A percentile compares a stretch with the other conserved stretches of the same genome.
Conservation (phyloP, 2,113 vertebrate genomes). For the Daubentonia madagascariensis region DNA sequence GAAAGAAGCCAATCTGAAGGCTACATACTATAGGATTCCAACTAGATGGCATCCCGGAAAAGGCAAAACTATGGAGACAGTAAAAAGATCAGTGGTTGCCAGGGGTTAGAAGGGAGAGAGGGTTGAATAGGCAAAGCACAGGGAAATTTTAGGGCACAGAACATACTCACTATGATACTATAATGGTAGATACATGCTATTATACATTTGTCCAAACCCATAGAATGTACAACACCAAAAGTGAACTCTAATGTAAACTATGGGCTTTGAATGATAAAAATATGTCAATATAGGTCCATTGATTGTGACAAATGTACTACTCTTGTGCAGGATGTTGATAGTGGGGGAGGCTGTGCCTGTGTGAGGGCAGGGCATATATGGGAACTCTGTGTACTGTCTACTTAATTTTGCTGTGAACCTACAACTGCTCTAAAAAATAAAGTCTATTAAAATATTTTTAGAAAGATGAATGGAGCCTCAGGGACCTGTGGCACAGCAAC, state of each 20-base stretch:
- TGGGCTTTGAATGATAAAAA: background rate
- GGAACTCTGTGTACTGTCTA: background rate
- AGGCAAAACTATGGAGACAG: background rate
- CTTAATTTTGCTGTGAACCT: background rate
- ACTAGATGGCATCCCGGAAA: background rate
- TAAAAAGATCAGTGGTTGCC: background rate
- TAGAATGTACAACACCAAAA: background rate
- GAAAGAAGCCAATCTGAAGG: background rate
- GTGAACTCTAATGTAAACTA: background rate
- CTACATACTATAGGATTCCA: background rate
- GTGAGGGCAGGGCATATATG: background rate
- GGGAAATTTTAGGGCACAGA: background rate
- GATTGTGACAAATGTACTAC: background rate
- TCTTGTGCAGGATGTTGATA: background rate
- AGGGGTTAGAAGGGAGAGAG: background rate
- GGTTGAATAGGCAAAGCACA: background rate
- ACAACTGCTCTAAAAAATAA: background rate
- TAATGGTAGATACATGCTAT: background rate
- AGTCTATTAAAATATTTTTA: background rate
- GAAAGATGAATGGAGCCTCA: background rate
- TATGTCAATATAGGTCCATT: background rate
- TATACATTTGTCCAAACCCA: background rate
- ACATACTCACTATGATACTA: background rate
- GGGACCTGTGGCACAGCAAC: background rate
- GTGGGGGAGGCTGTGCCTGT: background rate